Conservation (phyloP, 2,888 invertebrate species). For the Andrena hattorfiana region DNA sequence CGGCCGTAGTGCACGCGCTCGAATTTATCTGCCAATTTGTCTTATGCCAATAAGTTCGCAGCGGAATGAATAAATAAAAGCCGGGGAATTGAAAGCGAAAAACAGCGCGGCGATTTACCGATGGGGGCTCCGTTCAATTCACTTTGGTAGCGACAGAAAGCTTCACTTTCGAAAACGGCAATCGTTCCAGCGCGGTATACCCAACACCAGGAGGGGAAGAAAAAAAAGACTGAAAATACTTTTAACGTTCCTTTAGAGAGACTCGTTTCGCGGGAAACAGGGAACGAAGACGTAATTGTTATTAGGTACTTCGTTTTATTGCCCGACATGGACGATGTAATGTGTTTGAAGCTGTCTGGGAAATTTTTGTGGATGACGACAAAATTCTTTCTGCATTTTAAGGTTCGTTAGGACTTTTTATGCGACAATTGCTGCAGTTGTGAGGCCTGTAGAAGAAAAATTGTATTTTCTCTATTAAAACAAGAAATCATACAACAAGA, state of each 20-base stretch:
- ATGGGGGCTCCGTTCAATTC: neutral
- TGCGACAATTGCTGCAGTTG: neutral
- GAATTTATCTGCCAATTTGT: conserved; percentile 48
- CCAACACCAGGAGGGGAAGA: neutral
- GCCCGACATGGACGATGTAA: neutral
- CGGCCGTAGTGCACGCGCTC: conserved; percentile 5
- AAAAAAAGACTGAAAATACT: neutral
- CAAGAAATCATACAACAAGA: neutral
- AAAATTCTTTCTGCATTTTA: neutral
- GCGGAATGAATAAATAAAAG: conserved; percentile 31
- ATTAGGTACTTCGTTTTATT: conserved; percentile 7
- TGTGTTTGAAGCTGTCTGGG: neutral
- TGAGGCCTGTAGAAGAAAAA: neutral
- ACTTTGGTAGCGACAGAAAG: neutral
- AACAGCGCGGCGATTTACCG: neutral
- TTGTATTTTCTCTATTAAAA: too few species aligned
- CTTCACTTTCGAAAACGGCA: neutral
- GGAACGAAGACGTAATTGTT: neutral
- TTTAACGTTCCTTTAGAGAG: neutral
- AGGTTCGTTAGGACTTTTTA: neutral
- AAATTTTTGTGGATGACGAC: neutral
- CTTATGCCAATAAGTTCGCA: conserved; percentile 43
- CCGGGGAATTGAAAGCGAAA: conserved; percentile 4
- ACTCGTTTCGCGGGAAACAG: neutral
- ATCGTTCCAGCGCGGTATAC: neutral